A percentile compares a stretch with the other conserved stretches of the same genome.
Conservation (phyloP, 2,797 vertebrate species). For the Taeniopygia guttata region DNA sequence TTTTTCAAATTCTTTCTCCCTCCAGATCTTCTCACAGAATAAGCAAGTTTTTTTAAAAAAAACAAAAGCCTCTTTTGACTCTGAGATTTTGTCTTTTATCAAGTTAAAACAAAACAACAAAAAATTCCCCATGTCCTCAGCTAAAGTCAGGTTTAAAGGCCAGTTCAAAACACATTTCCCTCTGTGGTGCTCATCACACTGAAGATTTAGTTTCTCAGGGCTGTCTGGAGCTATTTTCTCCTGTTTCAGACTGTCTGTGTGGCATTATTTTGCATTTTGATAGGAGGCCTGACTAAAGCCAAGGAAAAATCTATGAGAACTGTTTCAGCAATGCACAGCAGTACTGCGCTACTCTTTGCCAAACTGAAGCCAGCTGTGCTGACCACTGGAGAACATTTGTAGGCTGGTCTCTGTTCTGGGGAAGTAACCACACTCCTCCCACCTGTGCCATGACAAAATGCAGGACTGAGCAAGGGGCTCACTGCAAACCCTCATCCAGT, state of each 20-base stretch:
- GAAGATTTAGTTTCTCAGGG: not conserved
- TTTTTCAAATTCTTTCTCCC: not conserved
- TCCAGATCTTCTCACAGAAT: not conserved
- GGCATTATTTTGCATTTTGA: not conserved
- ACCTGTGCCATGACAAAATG: not conserved
- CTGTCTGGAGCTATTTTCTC: not conserved
- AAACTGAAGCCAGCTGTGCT: not conserved
- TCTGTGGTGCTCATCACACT: not conserved
- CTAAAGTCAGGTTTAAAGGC: not conserved
- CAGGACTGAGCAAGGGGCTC: rapidly evolving
- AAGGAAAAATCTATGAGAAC: not conserved
- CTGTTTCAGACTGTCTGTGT: not conserved
- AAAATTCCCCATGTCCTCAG: not conserved
- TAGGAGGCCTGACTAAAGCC: not conserved
- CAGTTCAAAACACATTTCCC: not conserved
- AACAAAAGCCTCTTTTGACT: not conserved
- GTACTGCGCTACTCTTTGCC: not conserved
- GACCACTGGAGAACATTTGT: not conserved
- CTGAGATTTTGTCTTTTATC: not conserved
- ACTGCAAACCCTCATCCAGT: not conserved
- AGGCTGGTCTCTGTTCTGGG: not conserved
- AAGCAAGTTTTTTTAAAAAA: not conserved
- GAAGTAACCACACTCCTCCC: not conserved
- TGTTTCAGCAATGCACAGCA: not conserved
- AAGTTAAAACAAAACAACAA: not conserved